These are phyloP conservation scores for Pemphredon lugubris DNA, from an alignment of 2,888 invertebrate species.

Conservation along the genomic window DNA sequence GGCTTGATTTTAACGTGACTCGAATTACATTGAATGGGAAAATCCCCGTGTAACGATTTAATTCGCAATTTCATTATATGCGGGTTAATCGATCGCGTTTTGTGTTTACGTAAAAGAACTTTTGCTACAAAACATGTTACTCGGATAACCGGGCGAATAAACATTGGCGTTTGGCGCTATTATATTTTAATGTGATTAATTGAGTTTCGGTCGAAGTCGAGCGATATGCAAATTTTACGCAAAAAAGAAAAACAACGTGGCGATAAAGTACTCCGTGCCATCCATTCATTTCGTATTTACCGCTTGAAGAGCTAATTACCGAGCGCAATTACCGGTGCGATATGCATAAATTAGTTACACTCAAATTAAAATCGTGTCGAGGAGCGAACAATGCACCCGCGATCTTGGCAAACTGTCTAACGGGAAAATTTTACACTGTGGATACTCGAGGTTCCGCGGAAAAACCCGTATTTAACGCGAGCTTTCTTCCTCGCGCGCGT, in stretches of 20 bases:
- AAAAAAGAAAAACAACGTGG: too few species aligned
- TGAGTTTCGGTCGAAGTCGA: not conserved
- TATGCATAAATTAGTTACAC: constrained; percentile 20
- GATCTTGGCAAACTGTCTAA: constrained; percentile 11
- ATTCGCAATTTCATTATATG: constrained; percentile 10
- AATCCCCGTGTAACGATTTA: constrained; percentile 20
- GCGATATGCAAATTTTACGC: too few species aligned
- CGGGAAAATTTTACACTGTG: constrained; percentile 5
- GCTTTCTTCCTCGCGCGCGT: constrained; percentile 39
- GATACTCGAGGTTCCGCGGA: not conserved
- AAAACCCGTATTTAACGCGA: constrained; percentile 11
- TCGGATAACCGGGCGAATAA: too few species aligned
- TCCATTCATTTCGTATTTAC: too few species aligned
- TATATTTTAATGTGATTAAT: too few species aligned
- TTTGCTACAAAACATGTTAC: too few species aligned
- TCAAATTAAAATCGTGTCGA: constrained; percentile 3
- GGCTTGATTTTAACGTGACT: constrained; percentile 25
- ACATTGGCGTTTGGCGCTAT: too few species aligned
- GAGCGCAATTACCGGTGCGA: too few species aligned
- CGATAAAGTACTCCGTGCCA: too few species aligned
- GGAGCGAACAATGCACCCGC: too few species aligned
- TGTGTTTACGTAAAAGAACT: too few species aligned
- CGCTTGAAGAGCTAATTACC: too few species aligned
- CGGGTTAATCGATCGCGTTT: not conserved
- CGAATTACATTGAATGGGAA: constrained; percentile 13